A percentile compares a stretch with the other conserved stretches of the same genome.
Evolutionary conservation across 2,888 invertebrate species (phyloP).

Genomic region (Panopea generosa): DNA sequence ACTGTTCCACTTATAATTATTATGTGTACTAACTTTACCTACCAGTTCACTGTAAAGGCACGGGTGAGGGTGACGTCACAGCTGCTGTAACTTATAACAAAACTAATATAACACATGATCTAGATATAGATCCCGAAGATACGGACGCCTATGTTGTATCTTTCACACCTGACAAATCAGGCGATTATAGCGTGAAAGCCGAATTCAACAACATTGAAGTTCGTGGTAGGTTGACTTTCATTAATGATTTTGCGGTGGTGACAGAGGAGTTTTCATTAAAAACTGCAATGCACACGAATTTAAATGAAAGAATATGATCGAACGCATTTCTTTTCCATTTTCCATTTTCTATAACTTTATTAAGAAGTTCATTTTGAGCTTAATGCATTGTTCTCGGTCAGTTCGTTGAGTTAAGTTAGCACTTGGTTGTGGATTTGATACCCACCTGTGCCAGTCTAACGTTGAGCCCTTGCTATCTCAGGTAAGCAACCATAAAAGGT

Average conservation of each 20-base stretch:
- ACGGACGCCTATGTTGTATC: slow-evolving; percentile 35
- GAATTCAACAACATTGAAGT: slow-evolving; percentile 60
- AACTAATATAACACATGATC: slow-evolving; percentile 89
- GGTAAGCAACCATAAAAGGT: too few species aligned
- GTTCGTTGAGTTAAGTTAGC: too few species aligned
- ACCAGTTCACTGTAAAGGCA: slow-evolving; percentile 85
- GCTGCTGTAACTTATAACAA: slow-evolving; percentile 92
- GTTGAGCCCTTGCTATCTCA: too few species aligned
- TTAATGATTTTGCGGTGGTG: not conserved
- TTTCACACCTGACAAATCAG: slow-evolving; percentile 61
- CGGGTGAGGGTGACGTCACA: slow-evolving; percentile 94
- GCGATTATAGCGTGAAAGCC: slow-evolving; percentile 59
- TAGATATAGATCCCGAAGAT: slow-evolving; percentile 88
- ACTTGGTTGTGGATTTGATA: too few species aligned
- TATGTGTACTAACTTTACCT: not conserved
- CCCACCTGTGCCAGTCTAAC: too few species aligned
- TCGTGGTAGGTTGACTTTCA: slow-evolving; percentile 52
- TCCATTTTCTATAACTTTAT: too few species aligned
- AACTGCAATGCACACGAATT: too few species aligned
- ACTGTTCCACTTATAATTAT: not conserved
- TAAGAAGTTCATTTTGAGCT: too few species aligned
- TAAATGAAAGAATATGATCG: too few species aligned
- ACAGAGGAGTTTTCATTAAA: too few species aligned
- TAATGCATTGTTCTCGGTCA: too few species aligned
- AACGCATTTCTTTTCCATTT: too few species aligned